phyloP scores from a whole-genome alignment of 2,113 vertebrate species.

The Macquaria ambigua region DNA sequence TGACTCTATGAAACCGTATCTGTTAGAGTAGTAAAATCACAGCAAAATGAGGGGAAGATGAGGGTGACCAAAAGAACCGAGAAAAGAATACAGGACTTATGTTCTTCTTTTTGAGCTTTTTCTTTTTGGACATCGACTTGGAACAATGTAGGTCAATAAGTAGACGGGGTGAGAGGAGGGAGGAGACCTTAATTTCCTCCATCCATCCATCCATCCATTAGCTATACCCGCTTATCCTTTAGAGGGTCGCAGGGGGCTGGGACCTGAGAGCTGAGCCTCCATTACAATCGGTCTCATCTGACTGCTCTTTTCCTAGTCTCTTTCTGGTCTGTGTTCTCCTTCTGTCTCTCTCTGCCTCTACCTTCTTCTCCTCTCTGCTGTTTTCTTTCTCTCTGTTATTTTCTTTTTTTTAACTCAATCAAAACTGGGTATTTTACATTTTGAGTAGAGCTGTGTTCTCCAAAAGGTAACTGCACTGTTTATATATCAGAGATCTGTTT shows the following conservation, averaged over 20 bases:
- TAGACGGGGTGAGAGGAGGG: not conserved
- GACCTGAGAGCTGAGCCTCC: slow-evolving; percentile 30
- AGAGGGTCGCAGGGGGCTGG: not conserved
- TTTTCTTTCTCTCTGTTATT: not conserved
- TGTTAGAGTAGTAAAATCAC: not conserved
- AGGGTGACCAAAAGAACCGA: not conserved
- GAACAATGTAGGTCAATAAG: not conserved
- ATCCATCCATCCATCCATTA: not conserved
- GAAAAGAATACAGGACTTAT: not conserved
- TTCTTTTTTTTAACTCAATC: not conserved
- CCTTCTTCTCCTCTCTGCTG: not conserved
- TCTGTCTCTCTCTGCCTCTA: not conserved
- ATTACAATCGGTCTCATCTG: slow-evolving; percentile 44
- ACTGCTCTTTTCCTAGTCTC: not conserved
- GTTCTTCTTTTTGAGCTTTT: not conserved
- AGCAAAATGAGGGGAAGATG: not conserved
- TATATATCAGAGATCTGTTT: not conserved
- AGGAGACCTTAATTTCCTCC: not conserved
- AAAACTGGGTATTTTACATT: slow-evolving; percentile 47
- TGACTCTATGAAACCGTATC: not conserved
- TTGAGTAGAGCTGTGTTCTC: slow-evolving; percentile 19
- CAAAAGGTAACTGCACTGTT: slow-evolving; percentile 19
- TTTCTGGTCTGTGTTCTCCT: slow-evolving; percentile 1
- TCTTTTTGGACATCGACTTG: not conserved
- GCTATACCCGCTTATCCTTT: not conserved